Conservation (phyloP, 2,797 vertebrate species). For the Darevskia mixta region DNA sequence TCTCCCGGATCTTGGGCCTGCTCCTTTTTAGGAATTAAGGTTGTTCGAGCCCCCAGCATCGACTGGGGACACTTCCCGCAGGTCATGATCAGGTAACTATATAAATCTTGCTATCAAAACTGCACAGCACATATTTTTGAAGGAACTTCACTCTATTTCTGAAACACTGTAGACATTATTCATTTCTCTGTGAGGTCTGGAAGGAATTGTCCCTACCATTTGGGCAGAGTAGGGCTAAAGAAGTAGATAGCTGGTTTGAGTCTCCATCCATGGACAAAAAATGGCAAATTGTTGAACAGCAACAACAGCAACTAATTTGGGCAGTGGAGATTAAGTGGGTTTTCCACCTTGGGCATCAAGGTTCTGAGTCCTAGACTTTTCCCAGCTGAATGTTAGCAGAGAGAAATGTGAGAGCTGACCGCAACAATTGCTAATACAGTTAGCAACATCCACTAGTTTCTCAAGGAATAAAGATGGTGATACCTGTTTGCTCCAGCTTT, state of each 20-base stretch:
- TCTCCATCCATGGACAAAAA: not conserved
- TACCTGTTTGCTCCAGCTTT: not conserved
- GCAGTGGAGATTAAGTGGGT: not conserved
- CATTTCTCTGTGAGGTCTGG: not conserved
- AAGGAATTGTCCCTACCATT: not conserved
- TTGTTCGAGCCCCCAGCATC: too few relatives aligned
- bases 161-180: not conserved
- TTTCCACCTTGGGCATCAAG: not conserved
- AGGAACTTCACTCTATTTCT: not conserved
- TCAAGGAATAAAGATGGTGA: not conserved
- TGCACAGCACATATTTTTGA: not conserved
- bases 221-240: not conserved
- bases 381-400: not conserved
- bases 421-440: not conserved
- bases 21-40: too few relatives aligned
- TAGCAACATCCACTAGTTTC: not conserved
- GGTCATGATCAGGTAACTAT: not conserved
- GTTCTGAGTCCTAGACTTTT: not conserved
- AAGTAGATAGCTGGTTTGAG: not conserved
- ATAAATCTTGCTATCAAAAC: not conserved
- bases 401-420: not conserved
- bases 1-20: too few relatives aligned
- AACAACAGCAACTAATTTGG: not conserved
- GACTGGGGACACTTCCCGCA: too few relatives aligned
- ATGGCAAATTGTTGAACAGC: not conserved